These are phyloP conservation scores for Dipodomys spectabilis DNA, from an alignment of 2,113 vertebrate species.

Conservation along the genomic window DNA sequence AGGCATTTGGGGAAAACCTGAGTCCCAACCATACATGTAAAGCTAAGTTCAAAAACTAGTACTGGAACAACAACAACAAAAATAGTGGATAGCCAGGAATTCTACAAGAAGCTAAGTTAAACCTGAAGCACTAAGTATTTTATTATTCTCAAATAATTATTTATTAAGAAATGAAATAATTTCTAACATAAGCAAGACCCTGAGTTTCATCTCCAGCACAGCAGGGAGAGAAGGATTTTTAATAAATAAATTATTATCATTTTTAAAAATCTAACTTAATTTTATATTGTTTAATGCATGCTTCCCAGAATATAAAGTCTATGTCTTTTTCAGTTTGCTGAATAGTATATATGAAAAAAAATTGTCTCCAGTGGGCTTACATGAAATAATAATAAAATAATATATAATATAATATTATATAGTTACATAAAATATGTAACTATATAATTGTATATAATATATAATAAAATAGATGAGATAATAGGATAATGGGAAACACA, in stretches of 20 bases:
- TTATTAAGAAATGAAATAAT: no score
- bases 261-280: no score
- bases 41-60: not conserved
- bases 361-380: not conserved
- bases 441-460: no score
- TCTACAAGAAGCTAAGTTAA: no score
- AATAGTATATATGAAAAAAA: not conserved
- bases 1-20: no score
- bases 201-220: no score
- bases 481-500: conserved; percentile 3
- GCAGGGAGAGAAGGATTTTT: no score
- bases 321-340: not conserved
- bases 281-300: not conserved
- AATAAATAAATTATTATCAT: no score
- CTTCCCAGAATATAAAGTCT: conserved; percentile 9
- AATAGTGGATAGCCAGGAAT: not conserved
- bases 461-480: not conserved
- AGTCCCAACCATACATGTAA: no score
- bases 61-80: conserved; percentile 5
- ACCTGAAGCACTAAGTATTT: no score
- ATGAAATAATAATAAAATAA: conserved; percentile 6
- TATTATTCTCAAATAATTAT: no score
- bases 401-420: not conserved
- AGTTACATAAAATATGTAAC: not conserved
- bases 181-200: no score